Evolutionary conservation across 2,888 invertebrate genomes (phyloP).

Genomic region (Platypus cylindrus): DNA sequence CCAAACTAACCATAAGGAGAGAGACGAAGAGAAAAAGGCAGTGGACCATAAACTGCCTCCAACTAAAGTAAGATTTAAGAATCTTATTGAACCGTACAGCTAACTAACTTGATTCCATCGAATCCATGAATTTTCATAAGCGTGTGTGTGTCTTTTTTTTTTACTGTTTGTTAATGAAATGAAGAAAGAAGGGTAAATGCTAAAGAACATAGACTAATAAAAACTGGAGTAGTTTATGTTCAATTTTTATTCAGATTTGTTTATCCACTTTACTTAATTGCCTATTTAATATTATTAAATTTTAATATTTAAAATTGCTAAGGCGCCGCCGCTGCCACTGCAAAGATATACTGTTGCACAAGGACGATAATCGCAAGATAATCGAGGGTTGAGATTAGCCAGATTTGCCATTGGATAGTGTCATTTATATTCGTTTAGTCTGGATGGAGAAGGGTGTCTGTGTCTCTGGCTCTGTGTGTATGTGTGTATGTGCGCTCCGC

Average conservation of each 20-base stretch:
- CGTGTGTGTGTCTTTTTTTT: no score
- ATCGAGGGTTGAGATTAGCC: constrained; percentile 33
- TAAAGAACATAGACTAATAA: no score
- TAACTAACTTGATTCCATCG: constrained; percentile 12
- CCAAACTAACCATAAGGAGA: no score
- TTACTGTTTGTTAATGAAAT: no score
- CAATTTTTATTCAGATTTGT: no score
- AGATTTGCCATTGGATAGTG: constrained; percentile 34
- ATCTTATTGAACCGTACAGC: constrained; percentile 27
- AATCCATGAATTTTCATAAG: no score
- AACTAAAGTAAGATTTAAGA: constrained; percentile 33
- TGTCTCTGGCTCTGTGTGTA: no score
- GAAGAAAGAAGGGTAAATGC: no score
- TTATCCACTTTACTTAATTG: no score
- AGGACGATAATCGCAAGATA: constrained; percentile 32
- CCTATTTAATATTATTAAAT: no score
- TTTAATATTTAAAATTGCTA: constrained; percentile 9
- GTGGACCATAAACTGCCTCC: constrained; percentile 30
- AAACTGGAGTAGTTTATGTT: no score
- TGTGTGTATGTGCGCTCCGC: constrained; percentile 21
- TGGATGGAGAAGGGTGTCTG: constrained; percentile 14
- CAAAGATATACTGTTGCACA: constrained; percentile 21
- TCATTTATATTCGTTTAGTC: constrained; percentile 35
- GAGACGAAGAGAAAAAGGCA: no score
- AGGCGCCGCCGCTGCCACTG: constrained; percentile 19